Evolutionary conservation across 2,888 invertebrate species (phyloP).

Genomic region (Chloroclysta siterata): DNA sequence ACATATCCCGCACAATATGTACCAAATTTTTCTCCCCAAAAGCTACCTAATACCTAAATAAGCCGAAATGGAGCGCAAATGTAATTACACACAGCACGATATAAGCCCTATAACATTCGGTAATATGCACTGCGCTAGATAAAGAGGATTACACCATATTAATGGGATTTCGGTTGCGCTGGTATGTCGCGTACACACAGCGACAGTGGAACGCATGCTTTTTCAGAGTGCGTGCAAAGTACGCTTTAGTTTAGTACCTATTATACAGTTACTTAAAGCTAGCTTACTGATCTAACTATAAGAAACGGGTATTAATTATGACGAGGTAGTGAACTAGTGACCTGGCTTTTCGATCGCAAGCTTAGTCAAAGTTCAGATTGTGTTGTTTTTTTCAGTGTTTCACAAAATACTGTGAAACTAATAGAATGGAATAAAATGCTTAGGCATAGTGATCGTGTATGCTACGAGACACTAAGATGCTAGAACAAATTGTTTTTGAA

Average conservation of each 20-base stretch:
- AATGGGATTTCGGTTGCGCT: conserved; percentile 58
- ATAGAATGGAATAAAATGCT: too few relatives aligned
- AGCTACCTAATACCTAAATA: conserved; percentile 22
- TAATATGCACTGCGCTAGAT: conserved; percentile 49
- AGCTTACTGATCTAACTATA: too few relatives aligned
- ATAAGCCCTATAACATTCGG: conserved; percentile 36
- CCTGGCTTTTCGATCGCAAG: not conserved
- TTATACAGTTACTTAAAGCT: too few relatives aligned
- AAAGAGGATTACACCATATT: conserved; percentile 72
- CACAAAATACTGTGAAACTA: too few relatives aligned
- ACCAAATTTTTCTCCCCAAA: conserved; percentile 20
- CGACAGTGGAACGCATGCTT: conserved; percentile 18
- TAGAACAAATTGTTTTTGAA: too few relatives aligned
- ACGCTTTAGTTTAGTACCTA: not conserved
- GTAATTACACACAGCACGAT: conserved; percentile 30
- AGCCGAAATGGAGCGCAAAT: conserved; percentile 29
- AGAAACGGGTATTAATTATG: not conserved
- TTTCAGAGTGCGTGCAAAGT: not conserved
- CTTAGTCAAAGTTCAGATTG: not conserved
- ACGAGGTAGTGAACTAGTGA: not conserved
- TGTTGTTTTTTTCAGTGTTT: too few relatives aligned
- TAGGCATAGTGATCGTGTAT: not conserved
- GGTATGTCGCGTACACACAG: conserved; percentile 23
- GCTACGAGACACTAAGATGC: too few relatives aligned
- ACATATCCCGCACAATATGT: not conserved